These are phyloP conservation scores for Strix occidentalis DNA, from an alignment of 2,797 vertebrate species.

Conservation along the genomic window DNA sequence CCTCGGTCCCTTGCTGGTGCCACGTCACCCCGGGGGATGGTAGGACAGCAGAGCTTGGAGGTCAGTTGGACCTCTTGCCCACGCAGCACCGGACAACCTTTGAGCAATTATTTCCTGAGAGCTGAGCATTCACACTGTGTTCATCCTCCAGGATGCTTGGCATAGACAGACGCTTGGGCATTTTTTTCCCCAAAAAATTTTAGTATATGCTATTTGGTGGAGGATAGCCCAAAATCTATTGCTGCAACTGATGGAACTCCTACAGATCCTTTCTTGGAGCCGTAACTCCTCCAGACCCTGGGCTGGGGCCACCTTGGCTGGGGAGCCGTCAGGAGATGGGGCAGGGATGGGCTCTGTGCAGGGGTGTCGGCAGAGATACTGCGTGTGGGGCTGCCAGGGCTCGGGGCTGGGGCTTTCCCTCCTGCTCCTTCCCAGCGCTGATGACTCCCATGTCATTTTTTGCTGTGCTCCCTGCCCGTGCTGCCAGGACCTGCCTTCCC, in stretches of 20 bases:
- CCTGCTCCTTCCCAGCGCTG: neutral
- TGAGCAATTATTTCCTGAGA: neutral
- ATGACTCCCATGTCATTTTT: neutral
- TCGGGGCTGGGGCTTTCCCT: neutral
- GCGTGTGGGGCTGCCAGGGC: neutral
- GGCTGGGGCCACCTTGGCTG: neutral
- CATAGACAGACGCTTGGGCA: neutral
- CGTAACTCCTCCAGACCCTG: neutral
- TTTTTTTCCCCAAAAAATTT: neutral
- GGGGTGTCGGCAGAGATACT: neutral
- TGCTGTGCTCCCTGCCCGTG: neutral
- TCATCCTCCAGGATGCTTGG: neutral
- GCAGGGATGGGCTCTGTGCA: neutral
- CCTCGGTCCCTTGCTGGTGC: neutral
- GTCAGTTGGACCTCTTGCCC: neutral
- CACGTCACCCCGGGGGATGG: rapidly evolving
- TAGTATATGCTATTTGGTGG: rapidly evolving
- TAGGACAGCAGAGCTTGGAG: neutral
- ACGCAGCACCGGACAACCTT: rapidly evolving
- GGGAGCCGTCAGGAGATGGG: neutral
- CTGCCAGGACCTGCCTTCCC: neutral
- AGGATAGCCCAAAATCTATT: neutral
- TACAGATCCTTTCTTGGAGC: neutral
- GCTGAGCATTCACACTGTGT: neutral
- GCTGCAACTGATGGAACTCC: neutral